phyloP scores from a whole-genome alignment of 2,797 vertebrate genomes.

The Luscinia luscinia region DNA sequence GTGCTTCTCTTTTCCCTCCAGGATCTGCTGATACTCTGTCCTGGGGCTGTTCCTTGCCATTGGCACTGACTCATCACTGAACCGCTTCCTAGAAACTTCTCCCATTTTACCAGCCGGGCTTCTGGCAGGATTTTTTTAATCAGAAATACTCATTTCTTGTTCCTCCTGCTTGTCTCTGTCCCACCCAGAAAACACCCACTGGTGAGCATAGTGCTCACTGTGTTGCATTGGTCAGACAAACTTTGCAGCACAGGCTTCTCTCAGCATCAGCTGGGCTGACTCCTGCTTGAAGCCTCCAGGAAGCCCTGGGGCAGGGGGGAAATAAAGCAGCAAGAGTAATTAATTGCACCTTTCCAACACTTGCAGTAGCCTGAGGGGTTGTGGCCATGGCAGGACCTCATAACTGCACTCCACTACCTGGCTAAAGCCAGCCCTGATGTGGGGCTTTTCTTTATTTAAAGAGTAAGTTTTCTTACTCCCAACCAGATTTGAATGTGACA shows the following conservation, averaged over 20 bases:
- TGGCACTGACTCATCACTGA: fast-evolving
- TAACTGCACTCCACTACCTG: neutral
- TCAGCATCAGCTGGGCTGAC: neutral
- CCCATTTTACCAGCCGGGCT: neutral
- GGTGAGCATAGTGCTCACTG: fast-evolving
- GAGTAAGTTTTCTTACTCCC: neutral
- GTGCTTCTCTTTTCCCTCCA: neutral
- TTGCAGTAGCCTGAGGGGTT: neutral
- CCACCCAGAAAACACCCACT: neutral
- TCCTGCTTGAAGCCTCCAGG: neutral
- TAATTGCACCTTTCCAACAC: neutral
- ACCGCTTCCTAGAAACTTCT: neutral
- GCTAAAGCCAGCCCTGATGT: neutral
- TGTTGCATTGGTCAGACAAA: fast-evolving
- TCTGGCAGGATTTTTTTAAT: neutral
- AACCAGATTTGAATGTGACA: neutral
- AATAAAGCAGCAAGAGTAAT: neutral
- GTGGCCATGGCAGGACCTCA: fast-evolving
- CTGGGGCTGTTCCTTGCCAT: fast-evolving
- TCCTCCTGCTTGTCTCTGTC: neutral
- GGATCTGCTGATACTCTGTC: fast-evolving
- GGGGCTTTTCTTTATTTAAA: neutral
- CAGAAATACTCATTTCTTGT: neutral
- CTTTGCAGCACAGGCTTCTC: neutral
- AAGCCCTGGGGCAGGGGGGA: fast-evolving